These are phyloP conservation scores for Drosophila sordidula DNA, from an alignment of 2,888 invertebrate species.

Conservation along the genomic window DNA sequence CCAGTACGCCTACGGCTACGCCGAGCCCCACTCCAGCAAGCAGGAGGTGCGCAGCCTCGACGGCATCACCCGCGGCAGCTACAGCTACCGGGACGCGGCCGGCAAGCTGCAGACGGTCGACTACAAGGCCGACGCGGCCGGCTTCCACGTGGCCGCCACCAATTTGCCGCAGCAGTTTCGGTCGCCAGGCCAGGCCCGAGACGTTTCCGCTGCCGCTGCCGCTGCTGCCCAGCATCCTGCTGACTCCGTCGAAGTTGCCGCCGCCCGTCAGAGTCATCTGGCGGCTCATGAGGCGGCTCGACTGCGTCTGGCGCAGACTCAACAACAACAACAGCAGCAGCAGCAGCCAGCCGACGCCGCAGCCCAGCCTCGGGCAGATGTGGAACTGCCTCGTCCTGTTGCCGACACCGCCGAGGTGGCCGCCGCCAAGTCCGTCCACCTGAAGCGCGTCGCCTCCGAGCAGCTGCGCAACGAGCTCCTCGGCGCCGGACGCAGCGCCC, in stretches of 20 bases:
- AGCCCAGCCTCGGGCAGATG: conserved; percentile 46
- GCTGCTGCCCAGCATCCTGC: conserved; percentile 18
- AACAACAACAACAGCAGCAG: conserved; percentile 19
- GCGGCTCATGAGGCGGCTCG: conserved; percentile 76
- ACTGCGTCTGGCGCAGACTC: conserved; percentile 66
- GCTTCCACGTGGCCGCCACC: conserved; percentile 88
- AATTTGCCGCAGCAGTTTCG: conserved; percentile 86
- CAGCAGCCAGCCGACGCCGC: conserved; percentile 19
- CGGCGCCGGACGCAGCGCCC: conserved; percentile 38
- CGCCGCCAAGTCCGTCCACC: conserved; percentile 70
- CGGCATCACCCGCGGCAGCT: conserved; percentile 87
- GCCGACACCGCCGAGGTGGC: conserved; percentile 85
- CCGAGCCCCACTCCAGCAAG: conserved; percentile 87
- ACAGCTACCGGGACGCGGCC: conserved; percentile 87
- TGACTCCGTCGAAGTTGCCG: conserved; percentile 76
- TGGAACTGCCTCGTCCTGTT: conserved; percentile 74
- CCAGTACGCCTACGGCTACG: conserved; percentile 88
- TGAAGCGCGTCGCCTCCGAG: conserved; percentile 72
- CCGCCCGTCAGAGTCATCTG: conserved; percentile 75
- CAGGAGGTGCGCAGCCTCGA: conserved; percentile 87
- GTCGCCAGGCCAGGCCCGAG: conserved; percentile 27
- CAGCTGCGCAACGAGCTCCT: conserved; percentile 65
- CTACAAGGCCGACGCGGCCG: conserved; percentile 87
- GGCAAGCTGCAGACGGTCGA: conserved; percentile 87
- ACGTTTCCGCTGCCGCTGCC: background rate